Conservation (phyloP, 2,888 invertebrate species). For the Heliconius charithonia region DNA sequence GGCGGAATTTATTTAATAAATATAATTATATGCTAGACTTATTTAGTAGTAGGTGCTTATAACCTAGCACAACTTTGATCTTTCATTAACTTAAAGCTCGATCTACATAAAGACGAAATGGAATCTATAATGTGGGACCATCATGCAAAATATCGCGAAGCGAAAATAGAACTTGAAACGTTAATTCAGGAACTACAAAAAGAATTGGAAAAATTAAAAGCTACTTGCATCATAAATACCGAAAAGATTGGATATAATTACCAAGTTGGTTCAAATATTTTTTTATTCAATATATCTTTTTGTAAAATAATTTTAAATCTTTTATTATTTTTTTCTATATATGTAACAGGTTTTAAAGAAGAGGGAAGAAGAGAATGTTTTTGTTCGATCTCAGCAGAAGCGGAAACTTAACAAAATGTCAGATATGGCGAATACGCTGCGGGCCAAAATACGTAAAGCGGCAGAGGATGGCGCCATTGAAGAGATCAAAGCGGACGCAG, state of each 20-base stretch:
- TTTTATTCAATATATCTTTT: background rate
- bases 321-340: background rate
- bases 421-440: slow-evolving; percentile 87
- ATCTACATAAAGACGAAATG: slow-evolving; percentile 82
- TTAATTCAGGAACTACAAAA: slow-evolving; percentile 90
- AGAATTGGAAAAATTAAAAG: slow-evolving; percentile 91
- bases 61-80: background rate
- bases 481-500: slow-evolving; percentile 86
- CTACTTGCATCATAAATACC: slow-evolving; percentile 91
- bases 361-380: slow-evolving; percentile 93
- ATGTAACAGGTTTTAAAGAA: slow-evolving; percentile 87
- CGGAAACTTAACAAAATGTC: slow-evolving; percentile 89
- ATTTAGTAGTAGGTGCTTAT: background rate
- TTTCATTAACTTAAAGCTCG: slow-evolving; percentile 62
- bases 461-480: slow-evolving; percentile 86
- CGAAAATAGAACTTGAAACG: slow-evolving; percentile 87
- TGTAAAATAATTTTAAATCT: background rate
- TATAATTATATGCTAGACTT: background rate
- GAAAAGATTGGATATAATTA: slow-evolving; percentile 97
- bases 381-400: slow-evolving; percentile 91
- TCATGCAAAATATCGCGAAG: slow-evolving; percentile 87
- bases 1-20: background rate
- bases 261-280: slow-evolving; percentile 72
- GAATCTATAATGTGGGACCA: slow-evolving; percentile 86
- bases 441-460: slow-evolving; percentile 86